These are phyloP conservation scores for Lates calcarifer DNA, from an alignment of 2,113 vertebrate genomes.

Conservation along the genomic window DNA sequence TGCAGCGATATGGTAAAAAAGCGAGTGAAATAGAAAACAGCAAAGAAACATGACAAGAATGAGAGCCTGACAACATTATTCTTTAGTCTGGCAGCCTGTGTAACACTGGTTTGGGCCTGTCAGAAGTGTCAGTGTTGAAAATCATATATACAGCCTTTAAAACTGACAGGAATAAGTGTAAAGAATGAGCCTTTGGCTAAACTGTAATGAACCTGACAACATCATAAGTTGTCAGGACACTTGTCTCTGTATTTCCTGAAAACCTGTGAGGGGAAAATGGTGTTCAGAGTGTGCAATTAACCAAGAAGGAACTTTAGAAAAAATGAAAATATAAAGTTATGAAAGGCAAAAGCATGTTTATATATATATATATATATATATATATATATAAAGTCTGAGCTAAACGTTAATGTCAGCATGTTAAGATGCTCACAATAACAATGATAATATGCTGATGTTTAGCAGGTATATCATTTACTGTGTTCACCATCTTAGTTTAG, in stretches of 20 bases:
- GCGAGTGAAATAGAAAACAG: background rate
- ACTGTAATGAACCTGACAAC: constrained; percentile 26
- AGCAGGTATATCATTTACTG: background rate
- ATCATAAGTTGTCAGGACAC: background rate
- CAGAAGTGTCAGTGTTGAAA: constrained; percentile 54
- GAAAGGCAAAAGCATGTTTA: background rate
- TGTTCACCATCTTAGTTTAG: background rate
- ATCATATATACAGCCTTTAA: constrained; percentile 69
- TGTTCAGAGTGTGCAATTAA: background rate
- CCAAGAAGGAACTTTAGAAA: background rate
- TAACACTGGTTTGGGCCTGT: constrained; percentile 64
- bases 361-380: background rate
- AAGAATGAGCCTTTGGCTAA: constrained; percentile 81
- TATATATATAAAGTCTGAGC: background rate
- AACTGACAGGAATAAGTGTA: constrained; percentile 77
- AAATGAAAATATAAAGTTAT: background rate
- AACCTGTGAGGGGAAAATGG: background rate
- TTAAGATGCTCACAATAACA: too few relatives aligned
- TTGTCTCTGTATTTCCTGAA: background rate
- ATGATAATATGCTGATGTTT: background rate
- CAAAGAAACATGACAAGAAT: background rate
- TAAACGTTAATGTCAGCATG: background rate
- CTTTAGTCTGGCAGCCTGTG: constrained; percentile 15
- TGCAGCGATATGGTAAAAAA: background rate
- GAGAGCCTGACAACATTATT: background rate